Conservation (phyloP, 2,888 invertebrate species). For the Zygaena filipendulae region DNA sequence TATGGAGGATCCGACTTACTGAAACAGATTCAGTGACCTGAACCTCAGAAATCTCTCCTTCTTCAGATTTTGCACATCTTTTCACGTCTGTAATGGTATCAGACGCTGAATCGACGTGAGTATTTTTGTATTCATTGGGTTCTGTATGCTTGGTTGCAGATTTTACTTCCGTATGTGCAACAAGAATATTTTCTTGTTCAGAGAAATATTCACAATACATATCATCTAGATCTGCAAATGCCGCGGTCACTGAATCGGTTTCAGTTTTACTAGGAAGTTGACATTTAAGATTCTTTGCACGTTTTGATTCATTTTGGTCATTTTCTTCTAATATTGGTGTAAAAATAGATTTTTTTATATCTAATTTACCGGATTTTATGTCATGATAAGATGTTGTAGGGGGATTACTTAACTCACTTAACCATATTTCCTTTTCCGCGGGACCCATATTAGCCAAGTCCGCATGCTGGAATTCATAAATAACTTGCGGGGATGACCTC, state of each 20-base stretch:
- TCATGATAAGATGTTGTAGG: neutral
- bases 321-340: constrained; percentile 58
- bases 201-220: constrained; percentile 46
- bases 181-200: constrained; percentile 35
- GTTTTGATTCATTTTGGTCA: constrained; percentile 37
- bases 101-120: constrained; percentile 61
- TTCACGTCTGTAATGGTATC: constrained; percentile 57
- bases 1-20: constrained; percentile 59
- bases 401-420: constrained; percentile 18
- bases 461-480: constrained; percentile 23
- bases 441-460: constrained; percentile 48
- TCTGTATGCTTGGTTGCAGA: too few species aligned
- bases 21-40: constrained; percentile 66
- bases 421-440: constrained; percentile 57
- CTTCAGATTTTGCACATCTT: constrained; percentile 42
- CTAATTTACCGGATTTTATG: constrained; percentile 29
- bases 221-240: constrained; percentile 57
- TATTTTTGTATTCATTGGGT: too few species aligned
- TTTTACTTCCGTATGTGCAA: too few species aligned
- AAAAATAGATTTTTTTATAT: constrained; percentile 37
- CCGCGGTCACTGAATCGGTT: constrained; percentile 46
- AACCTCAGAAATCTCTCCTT: constrained; percentile 66
- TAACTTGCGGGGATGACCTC: constrained; percentile 25
- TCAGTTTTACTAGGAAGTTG: constrained; percentile 23
- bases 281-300: constrained; percentile 27